Conservation (phyloP, 2,797 vertebrate species). For the Eidolon dupreanum region DNA sequence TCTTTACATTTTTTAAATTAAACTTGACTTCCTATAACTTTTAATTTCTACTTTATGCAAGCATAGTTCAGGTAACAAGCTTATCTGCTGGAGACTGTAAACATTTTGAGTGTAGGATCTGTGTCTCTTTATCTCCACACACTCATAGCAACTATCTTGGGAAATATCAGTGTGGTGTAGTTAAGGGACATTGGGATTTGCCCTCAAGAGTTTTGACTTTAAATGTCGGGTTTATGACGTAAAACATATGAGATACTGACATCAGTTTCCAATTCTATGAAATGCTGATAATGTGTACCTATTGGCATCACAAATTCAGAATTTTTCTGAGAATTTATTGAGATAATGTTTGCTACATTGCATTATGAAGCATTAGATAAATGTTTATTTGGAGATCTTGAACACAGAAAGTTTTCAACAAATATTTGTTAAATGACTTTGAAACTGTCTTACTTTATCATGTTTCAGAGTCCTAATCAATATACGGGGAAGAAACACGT, state of each 20-base stretch:
- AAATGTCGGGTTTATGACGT: background rate
- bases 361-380: background rate
- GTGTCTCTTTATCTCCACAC: background rate
- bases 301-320: background rate
- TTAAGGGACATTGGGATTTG: background rate
- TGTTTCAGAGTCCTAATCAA: background rate
- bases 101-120: background rate
- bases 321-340: background rate
- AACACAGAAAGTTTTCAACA: background rate
- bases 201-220: background rate
- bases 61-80: background rate
- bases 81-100: background rate
- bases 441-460: background rate
- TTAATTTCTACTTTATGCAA: background rate
- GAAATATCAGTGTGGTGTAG: background rate
- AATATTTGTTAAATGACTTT: background rate
- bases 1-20: background rate
- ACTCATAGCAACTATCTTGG: background rate
- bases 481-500: background rate
- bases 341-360: background rate
- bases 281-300: background rate
- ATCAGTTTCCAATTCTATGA: background rate
- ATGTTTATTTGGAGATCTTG: background rate
- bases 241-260: background rate
- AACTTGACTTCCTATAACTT: background rate